Conservation (phyloP, 2,113 vertebrate genomes). For the Centropristis striata region DNA sequence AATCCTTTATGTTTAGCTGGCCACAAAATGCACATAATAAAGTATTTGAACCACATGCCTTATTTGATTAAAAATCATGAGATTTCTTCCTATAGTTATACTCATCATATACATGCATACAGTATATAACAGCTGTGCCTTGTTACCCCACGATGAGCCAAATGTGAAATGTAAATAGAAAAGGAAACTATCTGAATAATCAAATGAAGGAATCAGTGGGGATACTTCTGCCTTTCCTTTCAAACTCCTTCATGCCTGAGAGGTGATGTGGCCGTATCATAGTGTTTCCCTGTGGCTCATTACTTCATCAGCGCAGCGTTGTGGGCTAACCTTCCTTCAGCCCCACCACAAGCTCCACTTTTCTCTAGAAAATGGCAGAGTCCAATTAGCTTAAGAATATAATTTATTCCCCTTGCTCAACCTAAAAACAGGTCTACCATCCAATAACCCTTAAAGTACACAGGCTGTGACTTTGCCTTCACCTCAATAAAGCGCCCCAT, state of each 20-base stretch:
- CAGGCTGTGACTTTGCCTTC: conserved; percentile 82
- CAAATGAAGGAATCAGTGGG: neutral
- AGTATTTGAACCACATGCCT: too few species aligned
- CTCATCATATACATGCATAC: too few species aligned
- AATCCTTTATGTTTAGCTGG: neutral
- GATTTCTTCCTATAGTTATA: too few species aligned
- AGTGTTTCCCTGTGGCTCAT: conserved; percentile 59
- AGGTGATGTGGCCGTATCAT: neutral
- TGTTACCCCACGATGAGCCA: neutral
- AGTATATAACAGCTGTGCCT: neutral
- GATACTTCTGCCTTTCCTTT: neutral
- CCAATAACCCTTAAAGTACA: conserved; percentile 81
- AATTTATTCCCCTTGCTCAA: conserved; percentile 60
- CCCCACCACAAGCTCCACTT: conserved; percentile 39
- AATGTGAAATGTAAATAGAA: neutral
- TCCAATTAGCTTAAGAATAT: conserved; percentile 78
- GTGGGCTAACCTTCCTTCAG: conserved; percentile 67
- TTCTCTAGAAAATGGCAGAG: conserved; percentile 67
- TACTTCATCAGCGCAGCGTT: conserved; percentile 60
- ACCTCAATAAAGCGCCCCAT: conserved; percentile 84
- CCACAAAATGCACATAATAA: neutral
- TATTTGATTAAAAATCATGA: too few species aligned
- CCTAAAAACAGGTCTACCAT: conserved; percentile 70
- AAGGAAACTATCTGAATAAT: too few species aligned
- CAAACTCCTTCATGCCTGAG: neutral